Percentiles rank a stretch among this genome's conserved stretches.
Conservation (phyloP, 1,140 invertebrate species). For the Ruditapes philippinarum region DNA sequence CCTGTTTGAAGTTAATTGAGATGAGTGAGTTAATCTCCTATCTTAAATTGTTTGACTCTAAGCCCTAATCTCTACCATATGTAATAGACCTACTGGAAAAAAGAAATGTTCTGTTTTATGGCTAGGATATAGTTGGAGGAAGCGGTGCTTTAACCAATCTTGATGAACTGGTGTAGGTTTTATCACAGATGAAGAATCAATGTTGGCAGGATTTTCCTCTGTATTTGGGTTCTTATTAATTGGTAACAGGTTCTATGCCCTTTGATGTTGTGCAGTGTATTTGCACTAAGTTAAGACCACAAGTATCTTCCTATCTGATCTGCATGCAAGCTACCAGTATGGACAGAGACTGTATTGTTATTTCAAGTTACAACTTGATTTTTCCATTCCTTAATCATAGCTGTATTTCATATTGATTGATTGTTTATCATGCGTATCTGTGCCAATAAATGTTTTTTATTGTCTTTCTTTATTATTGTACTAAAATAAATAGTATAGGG, state of each 20-base stretch:
- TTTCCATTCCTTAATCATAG: too few species aligned
- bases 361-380: too few species aligned
- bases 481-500: too few species aligned
- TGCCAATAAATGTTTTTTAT: not conserved
- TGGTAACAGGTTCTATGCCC: not conserved
- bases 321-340: too few species aligned
- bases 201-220: not conserved
- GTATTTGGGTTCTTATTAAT: not conserved
- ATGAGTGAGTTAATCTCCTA: not conserved
- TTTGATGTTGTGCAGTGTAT: not conserved
- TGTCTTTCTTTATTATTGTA: not conserved
- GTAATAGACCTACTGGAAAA: not conserved
- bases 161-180: not conserved
- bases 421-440: not conserved
- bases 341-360: too few species aligned
- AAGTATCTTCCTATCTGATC: too few species aligned
- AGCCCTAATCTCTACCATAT: slow-evolving; percentile 2
- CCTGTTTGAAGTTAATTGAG: slow-evolving; percentile 19
- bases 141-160: not conserved
- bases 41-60: not conserved
- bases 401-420: not conserved
- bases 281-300: too few species aligned
- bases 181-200: not conserved
- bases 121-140: not conserved
- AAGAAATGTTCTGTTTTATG: slow-evolving; percentile 2